Evolutionary conservation across 2,113 vertebrate genomes (phyloP).

Genomic region (Nanorana parkeri): DNA sequence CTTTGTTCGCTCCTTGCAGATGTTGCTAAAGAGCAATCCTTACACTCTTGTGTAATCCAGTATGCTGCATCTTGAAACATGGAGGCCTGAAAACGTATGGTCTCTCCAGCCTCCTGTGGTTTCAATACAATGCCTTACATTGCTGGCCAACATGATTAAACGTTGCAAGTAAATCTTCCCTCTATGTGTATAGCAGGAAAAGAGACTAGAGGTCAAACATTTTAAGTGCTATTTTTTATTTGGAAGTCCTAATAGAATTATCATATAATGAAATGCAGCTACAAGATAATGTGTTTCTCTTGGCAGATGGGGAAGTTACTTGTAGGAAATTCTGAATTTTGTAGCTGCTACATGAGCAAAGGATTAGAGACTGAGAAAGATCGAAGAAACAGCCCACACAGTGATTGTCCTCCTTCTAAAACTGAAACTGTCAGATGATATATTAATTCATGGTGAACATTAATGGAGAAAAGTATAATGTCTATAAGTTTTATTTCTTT

Average conservation of each 20-base stretch:
- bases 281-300: conserved; percentile 25
- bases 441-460: too few relatives aligned
- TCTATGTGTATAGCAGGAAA: not conserved
- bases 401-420: too few relatives aligned
- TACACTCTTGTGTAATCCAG: conserved; percentile 38
- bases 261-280: conserved; percentile 11
- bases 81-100: conserved; percentile 18
- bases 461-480: too few relatives aligned
- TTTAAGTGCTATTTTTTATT: not conserved
- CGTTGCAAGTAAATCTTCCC: conserved; percentile 28
- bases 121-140: not conserved
- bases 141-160: conserved; percentile 27
- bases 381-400: not conserved
- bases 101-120: conserved; percentile 12
- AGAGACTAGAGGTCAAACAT: conserved; percentile 25
- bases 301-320: not conserved
- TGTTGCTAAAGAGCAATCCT: conserved; percentile 22
- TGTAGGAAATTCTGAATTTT: not conserved
- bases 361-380: not conserved
- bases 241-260: conserved; percentile 24
- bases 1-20: conserved; percentile 31
- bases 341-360: conserved; percentile 13
- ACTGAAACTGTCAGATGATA: too few relatives aligned
- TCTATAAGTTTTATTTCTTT: too few relatives aligned
- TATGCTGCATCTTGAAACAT: conserved; percentile 15